These are phyloP conservation scores for Oscheius myriophilus DNA, from an alignment of 2,888 invertebrate species.

Conservation along the genomic window DNA sequence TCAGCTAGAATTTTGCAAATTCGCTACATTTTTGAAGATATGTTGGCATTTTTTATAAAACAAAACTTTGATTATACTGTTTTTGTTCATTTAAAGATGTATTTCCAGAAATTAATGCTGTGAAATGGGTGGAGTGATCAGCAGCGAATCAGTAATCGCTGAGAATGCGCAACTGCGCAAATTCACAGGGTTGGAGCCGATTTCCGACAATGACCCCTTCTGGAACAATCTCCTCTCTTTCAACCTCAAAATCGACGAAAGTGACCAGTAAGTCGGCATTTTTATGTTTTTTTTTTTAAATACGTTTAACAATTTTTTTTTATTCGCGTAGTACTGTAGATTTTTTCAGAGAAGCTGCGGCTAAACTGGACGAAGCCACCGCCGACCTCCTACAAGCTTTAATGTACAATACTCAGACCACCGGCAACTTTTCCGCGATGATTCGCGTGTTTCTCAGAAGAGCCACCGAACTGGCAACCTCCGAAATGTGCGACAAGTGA, in stretches of 20 bases:
- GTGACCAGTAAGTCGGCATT: slow-evolving; percentile 58
- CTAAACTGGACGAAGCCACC: slow-evolving; percentile 81
- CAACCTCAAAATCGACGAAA: slow-evolving; percentile 72
- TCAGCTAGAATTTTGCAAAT: too few species aligned
- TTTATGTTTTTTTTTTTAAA: neutral
- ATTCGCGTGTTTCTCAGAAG: slow-evolving; percentile 86
- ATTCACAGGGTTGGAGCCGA: slow-evolving; percentile 76
- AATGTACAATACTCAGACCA: slow-evolving; percentile 84
- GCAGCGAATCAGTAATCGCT: slow-evolving; percentile 50
- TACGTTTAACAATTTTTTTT: neutral
- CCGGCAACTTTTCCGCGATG: slow-evolving; percentile 89
- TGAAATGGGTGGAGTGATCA: slow-evolving; percentile 50
- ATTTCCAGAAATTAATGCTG: slow-evolving; percentile 2
- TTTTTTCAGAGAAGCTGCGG: slow-evolving; percentile 36
- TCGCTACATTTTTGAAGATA: neutral
- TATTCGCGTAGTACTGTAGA: slow-evolving; percentile 11
- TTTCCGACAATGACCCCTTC: slow-evolving; percentile 87
- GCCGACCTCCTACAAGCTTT: slow-evolving; percentile 80
- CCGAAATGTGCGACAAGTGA: slow-evolving; percentile 89
- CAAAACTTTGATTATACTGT: too few species aligned
- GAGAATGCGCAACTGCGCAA: slow-evolving; percentile 61
- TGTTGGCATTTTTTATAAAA: neutral
- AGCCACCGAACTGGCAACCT: slow-evolving; percentile 84
- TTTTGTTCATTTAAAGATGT: too few species aligned
- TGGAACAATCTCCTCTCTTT: slow-evolving; percentile 94